These are phyloP conservation scores for Forbesichthys agassizii DNA, from an alignment of 2,113 vertebrate species.

Conservation along the genomic window DNA sequence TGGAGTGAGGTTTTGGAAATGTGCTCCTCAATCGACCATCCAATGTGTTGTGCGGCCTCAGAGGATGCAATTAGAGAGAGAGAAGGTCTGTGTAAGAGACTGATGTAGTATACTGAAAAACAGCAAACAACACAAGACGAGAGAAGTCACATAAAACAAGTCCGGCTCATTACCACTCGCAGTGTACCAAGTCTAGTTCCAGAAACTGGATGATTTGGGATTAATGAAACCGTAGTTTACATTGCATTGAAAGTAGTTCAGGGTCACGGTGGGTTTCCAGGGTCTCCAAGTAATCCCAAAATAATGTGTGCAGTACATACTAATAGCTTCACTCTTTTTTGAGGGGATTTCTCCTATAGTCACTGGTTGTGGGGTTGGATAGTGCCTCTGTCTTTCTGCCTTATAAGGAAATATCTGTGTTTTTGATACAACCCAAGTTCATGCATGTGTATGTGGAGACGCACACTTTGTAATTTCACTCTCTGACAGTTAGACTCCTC, in stretches of 20 bases:
- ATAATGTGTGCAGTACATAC: neutral
- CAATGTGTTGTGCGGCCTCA: constrained; percentile 2
- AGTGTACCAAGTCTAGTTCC: too few relatives aligned
- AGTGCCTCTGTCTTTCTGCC: neutral
- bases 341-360: neutral
- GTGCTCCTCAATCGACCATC: too few relatives aligned
- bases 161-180: too few relatives aligned
- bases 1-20: too few relatives aligned
- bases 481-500: neutral
- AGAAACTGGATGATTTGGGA: neutral
- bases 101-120: neutral
- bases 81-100: neutral
- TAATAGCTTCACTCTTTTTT: neutral
- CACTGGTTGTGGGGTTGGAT: neutral
- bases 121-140: neutral
- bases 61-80: constrained; percentile 5
- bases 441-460: neutral
- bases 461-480: neutral
- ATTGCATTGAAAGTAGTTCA: neutral
- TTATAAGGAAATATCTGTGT: constrained; percentile 7
- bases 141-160: neutral
- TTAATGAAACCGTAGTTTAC: neutral
- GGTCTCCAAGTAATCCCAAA: neutral
- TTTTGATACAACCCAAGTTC: neutral
- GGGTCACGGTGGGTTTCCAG: neutral